These are phyloP conservation scores for Mandrillus leucophaeus DNA, from an alignment of 2,113 vertebrate species.

Conservation along the genomic window DNA sequence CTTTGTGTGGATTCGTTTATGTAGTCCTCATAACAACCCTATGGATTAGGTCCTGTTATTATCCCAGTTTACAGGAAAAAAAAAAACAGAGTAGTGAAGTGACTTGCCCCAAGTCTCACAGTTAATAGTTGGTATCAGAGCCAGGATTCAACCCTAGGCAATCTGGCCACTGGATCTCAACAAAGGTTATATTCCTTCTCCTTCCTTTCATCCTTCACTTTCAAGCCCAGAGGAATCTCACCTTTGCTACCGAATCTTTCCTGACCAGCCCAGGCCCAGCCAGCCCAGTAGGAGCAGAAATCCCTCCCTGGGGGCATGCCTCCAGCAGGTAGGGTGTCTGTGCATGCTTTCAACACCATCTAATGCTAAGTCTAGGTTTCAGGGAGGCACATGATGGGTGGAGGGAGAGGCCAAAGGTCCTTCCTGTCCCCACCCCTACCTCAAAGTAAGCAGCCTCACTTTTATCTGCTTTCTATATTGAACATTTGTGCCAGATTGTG, in stretches of 20 bases:
- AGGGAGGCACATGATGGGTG: not conserved
- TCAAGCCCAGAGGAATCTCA: not conserved
- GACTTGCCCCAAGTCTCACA: constrained; percentile 29
- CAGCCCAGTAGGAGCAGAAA: not conserved
- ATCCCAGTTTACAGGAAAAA: not conserved
- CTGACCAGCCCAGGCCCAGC: not conserved
- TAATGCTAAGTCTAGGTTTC: not conserved
- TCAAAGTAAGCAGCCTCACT: not conserved
- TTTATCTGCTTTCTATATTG: not conserved
- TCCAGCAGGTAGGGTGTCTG: not conserved
- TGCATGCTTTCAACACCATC: not conserved
- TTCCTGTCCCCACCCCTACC: not conserved
- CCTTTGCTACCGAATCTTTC: not conserved
- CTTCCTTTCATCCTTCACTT: not conserved
- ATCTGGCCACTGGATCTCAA: not conserved
- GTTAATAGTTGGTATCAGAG: not conserved
- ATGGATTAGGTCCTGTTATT: not conserved
- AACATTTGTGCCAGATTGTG: not conserved
- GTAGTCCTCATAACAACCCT: not conserved
- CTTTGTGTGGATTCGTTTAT: not conserved
- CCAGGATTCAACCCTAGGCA: not conserved
- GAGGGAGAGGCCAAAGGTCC: not conserved
- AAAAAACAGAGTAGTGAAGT: not conserved
- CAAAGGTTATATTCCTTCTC: not conserved
- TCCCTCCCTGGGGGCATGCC: not conserved